Evolutionary conservation across 2,888 invertebrate species (phyloP).

Genomic region (Caenorhabditis zanzibari): DNA sequence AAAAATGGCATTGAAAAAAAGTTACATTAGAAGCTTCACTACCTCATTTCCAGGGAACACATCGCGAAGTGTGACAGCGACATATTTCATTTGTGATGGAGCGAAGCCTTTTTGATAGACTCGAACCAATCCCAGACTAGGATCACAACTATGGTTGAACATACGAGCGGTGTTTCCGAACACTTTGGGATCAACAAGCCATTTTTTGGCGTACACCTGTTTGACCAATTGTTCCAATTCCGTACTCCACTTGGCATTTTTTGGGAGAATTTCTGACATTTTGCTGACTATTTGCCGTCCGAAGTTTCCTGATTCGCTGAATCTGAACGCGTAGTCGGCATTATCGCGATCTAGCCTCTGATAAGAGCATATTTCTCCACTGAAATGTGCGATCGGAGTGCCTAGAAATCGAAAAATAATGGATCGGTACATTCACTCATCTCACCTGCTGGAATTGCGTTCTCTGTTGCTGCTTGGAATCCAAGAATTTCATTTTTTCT

Average conservation of each 20-base stretch:
- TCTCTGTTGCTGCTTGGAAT: not conserved
- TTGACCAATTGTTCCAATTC: not conserved
- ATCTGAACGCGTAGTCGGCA: not conserved
- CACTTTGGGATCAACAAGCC: constrained; percentile 3
- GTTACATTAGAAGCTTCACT: too few relatives aligned
- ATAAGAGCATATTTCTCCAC: not conserved
- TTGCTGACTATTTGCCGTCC: too few relatives aligned
- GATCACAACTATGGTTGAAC: constrained; percentile 11
- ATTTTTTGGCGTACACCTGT: not conserved
- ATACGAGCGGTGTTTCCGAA: constrained; percentile 23
- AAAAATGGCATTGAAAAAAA: too few relatives aligned
- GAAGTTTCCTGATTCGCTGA: not conserved
- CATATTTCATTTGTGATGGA: not conserved
- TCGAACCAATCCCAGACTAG: not conserved
- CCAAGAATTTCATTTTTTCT: not conserved
- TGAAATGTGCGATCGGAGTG: not conserved
- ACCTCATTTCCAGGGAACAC: constrained; percentile 35
- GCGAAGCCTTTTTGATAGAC: constrained; percentile 45
- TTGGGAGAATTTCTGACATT: too few relatives aligned
- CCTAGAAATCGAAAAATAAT: not conserved
- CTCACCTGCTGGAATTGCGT: constrained; percentile 9
- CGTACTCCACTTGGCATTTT: too few relatives aligned
- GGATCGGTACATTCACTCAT: not conserved
- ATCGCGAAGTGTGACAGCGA: constrained; percentile 5
- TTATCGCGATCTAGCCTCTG: not conserved